Conservation (phyloP, 2,888 invertebrate species). For the Spisula subtruncata region DNA sequence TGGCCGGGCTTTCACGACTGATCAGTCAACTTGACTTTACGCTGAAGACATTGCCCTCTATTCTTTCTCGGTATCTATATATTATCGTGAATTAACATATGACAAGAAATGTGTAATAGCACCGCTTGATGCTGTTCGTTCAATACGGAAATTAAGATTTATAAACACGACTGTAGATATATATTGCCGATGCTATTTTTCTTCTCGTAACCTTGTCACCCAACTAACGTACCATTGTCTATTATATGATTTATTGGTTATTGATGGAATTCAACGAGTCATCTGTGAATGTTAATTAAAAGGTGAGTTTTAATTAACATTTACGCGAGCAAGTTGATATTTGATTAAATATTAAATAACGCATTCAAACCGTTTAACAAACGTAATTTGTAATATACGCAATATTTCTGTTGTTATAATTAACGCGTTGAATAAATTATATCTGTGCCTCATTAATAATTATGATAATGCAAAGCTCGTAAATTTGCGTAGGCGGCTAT, state of each 20-base stretch:
- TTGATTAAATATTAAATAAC: too few relatives aligned
- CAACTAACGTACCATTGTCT: background rate
- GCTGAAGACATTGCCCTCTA: too few relatives aligned
- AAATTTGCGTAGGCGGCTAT: background rate
- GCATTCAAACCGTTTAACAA: too few relatives aligned
- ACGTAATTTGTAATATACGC: background rate
- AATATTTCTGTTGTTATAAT: background rate
- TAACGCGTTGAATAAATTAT: conserved; percentile 7
- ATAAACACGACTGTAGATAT: background rate
- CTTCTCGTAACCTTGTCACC: background rate
- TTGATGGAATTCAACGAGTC: background rate
- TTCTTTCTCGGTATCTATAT: too few relatives aligned
- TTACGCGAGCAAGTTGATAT: too few relatives aligned
- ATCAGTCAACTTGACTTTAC: too few relatives aligned
- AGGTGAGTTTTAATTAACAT: background rate
- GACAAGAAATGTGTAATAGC: too few relatives aligned
- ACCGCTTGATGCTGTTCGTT: background rate
- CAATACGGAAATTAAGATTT: background rate
- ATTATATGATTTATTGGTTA: background rate
- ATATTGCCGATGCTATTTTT: background rate
- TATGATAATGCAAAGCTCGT: background rate
- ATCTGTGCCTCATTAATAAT: background rate
- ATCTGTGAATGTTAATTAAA: background rate
- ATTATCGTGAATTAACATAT: too few relatives aligned
- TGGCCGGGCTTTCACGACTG: too few relatives aligned